phyloP scores from a whole-genome alignment of 2,888 invertebrate genomes.

The Pristionchus exspectatus region DNA sequence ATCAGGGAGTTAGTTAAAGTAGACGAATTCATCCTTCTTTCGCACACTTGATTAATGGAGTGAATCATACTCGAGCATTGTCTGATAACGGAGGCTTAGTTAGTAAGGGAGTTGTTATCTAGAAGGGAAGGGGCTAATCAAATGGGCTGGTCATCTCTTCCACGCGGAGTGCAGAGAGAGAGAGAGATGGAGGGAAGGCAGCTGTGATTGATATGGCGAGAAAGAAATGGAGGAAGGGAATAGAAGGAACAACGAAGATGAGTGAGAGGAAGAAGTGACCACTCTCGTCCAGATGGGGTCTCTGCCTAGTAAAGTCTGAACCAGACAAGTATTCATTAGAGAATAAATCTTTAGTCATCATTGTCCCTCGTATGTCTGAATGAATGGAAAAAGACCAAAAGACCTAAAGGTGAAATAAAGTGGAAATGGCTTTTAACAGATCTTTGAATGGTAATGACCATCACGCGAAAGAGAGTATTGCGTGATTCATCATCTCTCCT shows the following conservation, averaged over 20 bases:
- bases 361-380: neutral
- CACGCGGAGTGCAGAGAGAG: neutral
- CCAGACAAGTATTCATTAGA: neutral
- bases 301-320: neutral
- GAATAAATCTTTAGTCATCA: neutral
- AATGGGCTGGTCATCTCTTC: neutral
- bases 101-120: neutral
- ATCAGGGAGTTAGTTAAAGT: neutral
- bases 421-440: neutral
- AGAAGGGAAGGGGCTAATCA: slow-evolving; percentile 8
- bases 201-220: slow-evolving; percentile 37
- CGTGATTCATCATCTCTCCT: neutral
- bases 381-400: too few relatives aligned
- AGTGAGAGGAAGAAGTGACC: neutral
- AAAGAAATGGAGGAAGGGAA: neutral
- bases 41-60: neutral
- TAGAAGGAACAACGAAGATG: neutral
- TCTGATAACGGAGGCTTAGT: neutral
- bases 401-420: neutral
- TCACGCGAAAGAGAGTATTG: neutral
- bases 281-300: neutral
- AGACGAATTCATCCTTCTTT: neutral
- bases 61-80: neutral
- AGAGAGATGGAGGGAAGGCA: neutral
- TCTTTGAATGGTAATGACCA: neutral